A percentile compares a stretch with the other conserved stretches of the same genome.
Conservation (phyloP, 1,140 invertebrate genomes). For the Drosophila cardini region DNA sequence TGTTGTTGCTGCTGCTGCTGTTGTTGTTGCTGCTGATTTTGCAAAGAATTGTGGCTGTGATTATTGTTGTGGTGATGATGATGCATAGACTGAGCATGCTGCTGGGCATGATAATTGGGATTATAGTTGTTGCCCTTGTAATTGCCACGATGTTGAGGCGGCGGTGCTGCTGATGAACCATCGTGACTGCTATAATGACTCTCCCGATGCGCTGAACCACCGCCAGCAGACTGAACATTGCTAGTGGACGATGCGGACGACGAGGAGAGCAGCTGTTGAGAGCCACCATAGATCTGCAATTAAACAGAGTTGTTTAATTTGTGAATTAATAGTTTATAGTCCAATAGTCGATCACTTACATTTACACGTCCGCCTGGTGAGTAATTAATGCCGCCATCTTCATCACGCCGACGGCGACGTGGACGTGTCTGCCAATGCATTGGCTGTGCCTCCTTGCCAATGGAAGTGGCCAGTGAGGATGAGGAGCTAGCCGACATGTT, state of each 20-base stretch:
- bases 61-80: constrained; percentile 72
- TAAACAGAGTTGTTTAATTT: neutral
- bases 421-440: constrained; percentile 73
- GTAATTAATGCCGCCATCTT: constrained; percentile 70
- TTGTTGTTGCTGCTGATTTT: constrained; percentile 52
- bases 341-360: constrained; percentile 54
- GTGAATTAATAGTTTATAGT: neutral
- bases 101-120: constrained; percentile 79
- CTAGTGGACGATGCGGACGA: constrained; percentile 54
- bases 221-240: constrained; percentile 52
- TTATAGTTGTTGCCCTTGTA: constrained; percentile 83
- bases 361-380: constrained; percentile 74
- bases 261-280: constrained; percentile 68
- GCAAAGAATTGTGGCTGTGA: constrained; percentile 58
- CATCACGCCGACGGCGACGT: constrained; percentile 79
- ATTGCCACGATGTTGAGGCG: constrained; percentile 76
- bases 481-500: constrained; percentile 72
- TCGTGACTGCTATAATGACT: constrained; percentile 62
- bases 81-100: constrained; percentile 60
- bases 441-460: constrained; percentile 64
- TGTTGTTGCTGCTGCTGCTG: constrained; percentile 55
- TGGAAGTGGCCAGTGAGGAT: constrained; percentile 74
- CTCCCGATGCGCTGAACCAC: constrained; percentile 57
- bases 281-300: constrained; percentile 67
- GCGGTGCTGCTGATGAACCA: constrained; percentile 41